A percentile compares a stretch with the other conserved stretches of the same genome.
These are phyloP conservation scores for Coenobita brevimanus DNA, from an alignment of 1,140 invertebrate species.

Conservation along the genomic window DNA sequence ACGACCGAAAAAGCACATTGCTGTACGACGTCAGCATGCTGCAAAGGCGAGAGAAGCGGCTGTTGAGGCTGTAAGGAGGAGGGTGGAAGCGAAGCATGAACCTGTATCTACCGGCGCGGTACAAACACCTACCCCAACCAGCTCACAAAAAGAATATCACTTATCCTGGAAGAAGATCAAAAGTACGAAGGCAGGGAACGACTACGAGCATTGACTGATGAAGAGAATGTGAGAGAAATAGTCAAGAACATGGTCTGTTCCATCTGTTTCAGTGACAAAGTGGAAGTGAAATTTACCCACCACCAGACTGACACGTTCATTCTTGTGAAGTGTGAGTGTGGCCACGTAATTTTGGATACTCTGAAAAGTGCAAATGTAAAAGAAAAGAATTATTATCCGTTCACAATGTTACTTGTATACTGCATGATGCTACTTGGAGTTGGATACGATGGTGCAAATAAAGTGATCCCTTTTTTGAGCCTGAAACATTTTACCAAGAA, in stretches of 20 bases:
- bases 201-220: constrained; percentile 20
- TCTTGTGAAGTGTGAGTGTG: constrained; percentile 36
- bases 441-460: constrained; percentile 32
- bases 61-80: no score
- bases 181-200: constrained; percentile 12
- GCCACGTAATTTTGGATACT: constrained; percentile 32
- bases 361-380: constrained; percentile 36
- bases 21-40: no score
- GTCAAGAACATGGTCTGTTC: constrained; percentile 35
- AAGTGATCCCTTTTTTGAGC: constrained; percentile 30
- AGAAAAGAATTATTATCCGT: constrained; percentile 22
- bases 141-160: constrained; percentile 44
- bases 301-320: constrained; percentile 45
- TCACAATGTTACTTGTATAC: constrained; percentile 41
- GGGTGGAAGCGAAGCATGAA: no score
- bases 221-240: constrained; percentile 37
- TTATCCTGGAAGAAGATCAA: constrained; percentile 22
- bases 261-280: constrained; percentile 20
- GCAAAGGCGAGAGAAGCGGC: no score
- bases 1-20: no score
- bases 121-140: background rate
- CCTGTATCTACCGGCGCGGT: background rate
- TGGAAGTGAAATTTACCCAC: constrained; percentile 31
- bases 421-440: constrained; percentile 38
- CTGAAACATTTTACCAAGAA: constrained; percentile 18